These are phyloP conservation scores for Gymnoscopelus microlampas DNA, from an alignment of 2,797 vertebrate genomes.

Conservation along the genomic window DNA sequence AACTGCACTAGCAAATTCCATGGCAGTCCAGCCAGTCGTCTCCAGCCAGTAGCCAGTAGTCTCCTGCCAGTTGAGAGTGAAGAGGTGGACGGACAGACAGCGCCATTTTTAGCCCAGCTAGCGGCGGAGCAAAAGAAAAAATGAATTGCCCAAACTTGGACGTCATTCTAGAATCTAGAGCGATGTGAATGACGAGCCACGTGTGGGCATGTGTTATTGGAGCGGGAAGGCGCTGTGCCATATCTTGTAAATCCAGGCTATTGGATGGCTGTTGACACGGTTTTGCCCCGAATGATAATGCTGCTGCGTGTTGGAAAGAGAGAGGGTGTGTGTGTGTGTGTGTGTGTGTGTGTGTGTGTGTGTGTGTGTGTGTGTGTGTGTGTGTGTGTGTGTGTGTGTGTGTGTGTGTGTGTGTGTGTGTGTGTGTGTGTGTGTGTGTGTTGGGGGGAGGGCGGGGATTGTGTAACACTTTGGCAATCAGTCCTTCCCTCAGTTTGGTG, in stretches of 20 bases:
- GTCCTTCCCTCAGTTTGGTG: constrained; percentile 67
- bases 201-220: constrained; percentile 61
- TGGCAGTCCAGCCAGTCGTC: no score
- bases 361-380: constrained; percentile 1
- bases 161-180: background rate
- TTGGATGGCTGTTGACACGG: constrained; percentile 68
- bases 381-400: constrained; percentile 1
- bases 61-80: no score
- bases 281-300: constrained; percentile 77
- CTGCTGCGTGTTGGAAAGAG: constrained; percentile 76
- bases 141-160: no score
- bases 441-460: constrained; percentile 69
- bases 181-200: constrained; percentile 26
- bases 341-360: background rate
- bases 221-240: constrained; percentile 54
- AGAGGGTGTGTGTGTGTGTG: background rate
- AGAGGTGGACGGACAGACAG: no score
- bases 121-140: no score
- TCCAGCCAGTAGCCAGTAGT: no score
- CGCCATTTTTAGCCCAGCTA: no score
- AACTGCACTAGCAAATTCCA: no score
- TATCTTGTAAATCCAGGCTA: constrained; percentile 59
- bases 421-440: background rate
- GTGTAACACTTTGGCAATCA: constrained; percentile 76
- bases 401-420: background rate